Evolutionary conservation across 2,113 vertebrate species (phyloP).

Genomic region (Heloderma charlesbogerti): DNA sequence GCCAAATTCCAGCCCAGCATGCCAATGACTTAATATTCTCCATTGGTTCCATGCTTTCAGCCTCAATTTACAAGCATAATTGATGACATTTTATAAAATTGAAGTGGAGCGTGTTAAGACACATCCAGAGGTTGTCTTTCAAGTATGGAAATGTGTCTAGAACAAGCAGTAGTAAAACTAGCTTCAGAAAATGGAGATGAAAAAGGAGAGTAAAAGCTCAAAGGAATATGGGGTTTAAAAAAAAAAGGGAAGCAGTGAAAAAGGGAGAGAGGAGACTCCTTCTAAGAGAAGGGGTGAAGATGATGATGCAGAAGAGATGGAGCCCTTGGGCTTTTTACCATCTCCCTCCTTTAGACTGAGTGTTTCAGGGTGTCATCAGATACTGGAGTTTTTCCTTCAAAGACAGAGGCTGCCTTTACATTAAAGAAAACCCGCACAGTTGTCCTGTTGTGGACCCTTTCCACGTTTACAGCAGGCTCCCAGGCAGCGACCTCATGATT

Average conservation of each 20-base stretch:
- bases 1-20: background rate
- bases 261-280: background rate
- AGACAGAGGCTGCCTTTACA: no score
- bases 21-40: background rate
- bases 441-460: no score
- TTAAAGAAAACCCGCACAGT: no score
- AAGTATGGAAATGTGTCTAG: background rate
- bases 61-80: conserved; percentile 19
- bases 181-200: background rate
- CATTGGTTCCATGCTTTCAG: background rate
- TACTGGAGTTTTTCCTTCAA: background rate
- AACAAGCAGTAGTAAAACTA: background rate
- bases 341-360: background rate
- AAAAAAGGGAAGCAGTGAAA: background rate
- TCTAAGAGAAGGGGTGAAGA: background rate
- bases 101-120: conserved; percentile 31
- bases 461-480: no score
- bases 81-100: conserved; percentile 5
- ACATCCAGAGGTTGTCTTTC: background rate
- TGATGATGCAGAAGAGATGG: background rate
- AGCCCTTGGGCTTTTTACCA: background rate
- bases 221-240: background rate
- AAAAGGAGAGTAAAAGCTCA: background rate
- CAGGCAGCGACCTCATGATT: no score
- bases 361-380: background rate